These are phyloP conservation scores for Salvelinus fontinalis DNA, from an alignment of 2,113 vertebrate genomes.

Conservation along the genomic window DNA sequence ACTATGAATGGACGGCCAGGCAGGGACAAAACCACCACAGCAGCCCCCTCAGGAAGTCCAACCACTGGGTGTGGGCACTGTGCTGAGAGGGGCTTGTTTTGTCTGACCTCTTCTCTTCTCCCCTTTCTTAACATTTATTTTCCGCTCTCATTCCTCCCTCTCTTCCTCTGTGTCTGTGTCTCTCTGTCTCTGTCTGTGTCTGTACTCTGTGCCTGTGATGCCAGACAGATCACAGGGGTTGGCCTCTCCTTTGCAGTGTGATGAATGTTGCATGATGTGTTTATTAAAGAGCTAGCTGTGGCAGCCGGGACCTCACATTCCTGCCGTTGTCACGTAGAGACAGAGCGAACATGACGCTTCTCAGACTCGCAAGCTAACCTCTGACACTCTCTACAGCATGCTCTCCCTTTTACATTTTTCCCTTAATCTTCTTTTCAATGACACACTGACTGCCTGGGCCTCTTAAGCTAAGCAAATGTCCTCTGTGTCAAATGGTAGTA, in stretches of 20 bases:
- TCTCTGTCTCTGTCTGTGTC: slow-evolving; percentile 29
- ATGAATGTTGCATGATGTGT: slow-evolving; percentile 62
- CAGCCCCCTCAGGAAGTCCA: slow-evolving; percentile 67
- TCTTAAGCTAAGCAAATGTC: slow-evolving; percentile 30
- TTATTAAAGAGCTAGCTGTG: slow-evolving; percentile 59
- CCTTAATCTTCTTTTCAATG: slow-evolving; percentile 17
- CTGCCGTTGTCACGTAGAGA: slow-evolving; percentile 59
- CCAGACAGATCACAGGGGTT: slow-evolving; percentile 21
- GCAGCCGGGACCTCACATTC: slow-evolving; percentile 65
- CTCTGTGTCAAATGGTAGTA: slow-evolving; percentile 20
- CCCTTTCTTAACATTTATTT: too few relatives aligned
- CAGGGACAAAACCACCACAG: slow-evolving; percentile 73
- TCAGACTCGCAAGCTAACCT: slow-evolving; percentile 48
- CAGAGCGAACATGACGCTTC: slow-evolving; percentile 39
- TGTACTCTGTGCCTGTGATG: slow-evolving; percentile 1
- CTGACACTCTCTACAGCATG: slow-evolving; percentile 32
- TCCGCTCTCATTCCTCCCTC: background rate
- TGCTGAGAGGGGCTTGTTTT: slow-evolving; percentile 55
- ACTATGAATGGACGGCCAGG: slow-evolving; percentile 73
- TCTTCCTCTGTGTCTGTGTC: slow-evolving; percentile 21
- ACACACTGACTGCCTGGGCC: slow-evolving; percentile 12
- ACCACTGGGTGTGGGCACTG: slow-evolving; percentile 63
- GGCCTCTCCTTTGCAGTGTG: slow-evolving; percentile 13
- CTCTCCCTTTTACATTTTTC: slow-evolving; percentile 26
- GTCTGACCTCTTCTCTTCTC: slow-evolving; percentile 35